phyloP scores from a whole-genome alignment of 2,888 invertebrate species.

The Automeris io region DNA sequence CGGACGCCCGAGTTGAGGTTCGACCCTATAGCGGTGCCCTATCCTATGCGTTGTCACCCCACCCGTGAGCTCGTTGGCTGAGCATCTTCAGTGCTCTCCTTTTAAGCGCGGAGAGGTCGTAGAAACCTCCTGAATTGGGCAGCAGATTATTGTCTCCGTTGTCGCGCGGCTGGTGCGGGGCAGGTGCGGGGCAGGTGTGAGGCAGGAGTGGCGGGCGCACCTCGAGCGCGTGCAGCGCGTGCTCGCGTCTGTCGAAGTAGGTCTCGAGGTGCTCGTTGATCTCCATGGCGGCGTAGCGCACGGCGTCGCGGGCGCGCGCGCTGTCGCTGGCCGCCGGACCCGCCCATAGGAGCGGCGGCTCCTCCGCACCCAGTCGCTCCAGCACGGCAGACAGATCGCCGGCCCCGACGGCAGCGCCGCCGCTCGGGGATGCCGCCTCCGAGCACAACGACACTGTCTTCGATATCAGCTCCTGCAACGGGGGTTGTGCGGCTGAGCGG shows the following conservation, averaged over 20 bases:
- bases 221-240: constrained; percentile 91
- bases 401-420: constrained; percentile 32
- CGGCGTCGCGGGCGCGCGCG: constrained; percentile 85
- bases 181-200: no score
- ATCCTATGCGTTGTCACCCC: no score
- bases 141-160: no score
- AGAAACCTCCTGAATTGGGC: no score
- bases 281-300: constrained; percentile 93
- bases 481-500: no score
- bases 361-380: constrained; percentile 79
- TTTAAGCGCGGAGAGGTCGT: no score
- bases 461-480: constrained; percentile 84
- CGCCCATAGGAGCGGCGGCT: constrained; percentile 94
- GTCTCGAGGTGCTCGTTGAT: constrained; percentile 97
- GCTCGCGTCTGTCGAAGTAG: constrained; percentile 93
- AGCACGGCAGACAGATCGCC: constrained; percentile 70
- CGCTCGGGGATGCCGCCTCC: constrained; percentile 28
- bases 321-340: constrained; percentile 83
- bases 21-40: no score
- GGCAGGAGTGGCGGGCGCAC: no score
- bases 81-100: no score
- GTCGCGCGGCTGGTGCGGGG: no score
- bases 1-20: no score
- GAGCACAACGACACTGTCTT: constrained; percentile 78
- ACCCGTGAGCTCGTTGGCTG: no score